A percentile compares a stretch with the other conserved stretches of the same genome.
These are phyloP conservation scores for Panagrolaimus sp. DNA, from an alignment of 1,140 invertebrate species.

Conservation along the genomic window DNA sequence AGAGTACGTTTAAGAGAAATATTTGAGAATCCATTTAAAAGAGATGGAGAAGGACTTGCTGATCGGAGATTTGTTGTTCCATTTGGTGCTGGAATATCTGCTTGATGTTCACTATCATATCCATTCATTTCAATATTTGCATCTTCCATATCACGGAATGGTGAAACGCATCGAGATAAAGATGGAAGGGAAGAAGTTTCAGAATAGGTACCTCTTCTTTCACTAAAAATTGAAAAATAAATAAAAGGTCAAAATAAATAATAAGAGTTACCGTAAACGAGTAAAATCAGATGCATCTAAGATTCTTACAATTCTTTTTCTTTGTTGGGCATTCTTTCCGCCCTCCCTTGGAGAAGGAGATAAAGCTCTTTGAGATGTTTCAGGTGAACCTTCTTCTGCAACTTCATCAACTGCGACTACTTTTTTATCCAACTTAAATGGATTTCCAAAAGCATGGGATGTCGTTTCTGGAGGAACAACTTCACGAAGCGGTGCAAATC, in stretches of 20 bases:
- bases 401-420: constrained; percentile 51
- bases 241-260: too few species aligned
- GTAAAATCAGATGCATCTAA: not conserved
- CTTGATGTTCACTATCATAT: not conserved
- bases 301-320: too few species aligned
- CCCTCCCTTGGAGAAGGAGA: not conserved
- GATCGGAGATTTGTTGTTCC: too few species aligned
- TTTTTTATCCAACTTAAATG: constrained; percentile 58
- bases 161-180: not conserved
- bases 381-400: not conserved
- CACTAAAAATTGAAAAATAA: too few species aligned
- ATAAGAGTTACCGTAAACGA: not conserved
- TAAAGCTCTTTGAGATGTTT: not conserved
- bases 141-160: not conserved
- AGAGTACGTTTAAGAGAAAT: not conserved
- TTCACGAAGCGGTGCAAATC: constrained; percentile 47
- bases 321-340: not conserved
- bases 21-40: not conserved
- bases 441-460: constrained; percentile 56
- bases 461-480: constrained; percentile 40
- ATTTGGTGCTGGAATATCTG: not conserved
- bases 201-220: not conserved
- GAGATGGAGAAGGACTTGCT: not conserved
- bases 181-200: constrained; percentile 1
- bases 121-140: not conserved